Evolutionary conservation across 2,797 vertebrate species (phyloP).

Genomic region (Pseudochromis fuscus): DNA sequence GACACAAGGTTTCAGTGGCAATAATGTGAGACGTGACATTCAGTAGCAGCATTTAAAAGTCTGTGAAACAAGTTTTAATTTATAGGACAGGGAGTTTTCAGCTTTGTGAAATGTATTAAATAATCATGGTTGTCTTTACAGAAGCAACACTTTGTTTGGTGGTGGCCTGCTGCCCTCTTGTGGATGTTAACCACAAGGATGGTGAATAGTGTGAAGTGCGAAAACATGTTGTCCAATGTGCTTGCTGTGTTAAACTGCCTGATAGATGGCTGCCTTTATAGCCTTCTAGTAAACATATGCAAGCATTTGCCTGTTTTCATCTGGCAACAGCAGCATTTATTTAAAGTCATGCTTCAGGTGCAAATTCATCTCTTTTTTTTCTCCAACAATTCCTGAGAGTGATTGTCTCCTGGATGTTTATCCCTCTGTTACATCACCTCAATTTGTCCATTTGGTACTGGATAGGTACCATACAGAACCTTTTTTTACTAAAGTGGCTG

Average conservation of each 20-base stretch:
- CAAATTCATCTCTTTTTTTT: too few relatives aligned
- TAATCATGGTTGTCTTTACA: background rate
- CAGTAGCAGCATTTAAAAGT: background rate
- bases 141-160: background rate
- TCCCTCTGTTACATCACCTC: background rate
- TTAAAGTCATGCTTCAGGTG: too few relatives aligned
- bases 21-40: background rate
- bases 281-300: background rate
- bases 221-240: background rate
- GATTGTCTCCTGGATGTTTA: too few relatives aligned
- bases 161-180: conserved; percentile 40
- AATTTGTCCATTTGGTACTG: background rate
- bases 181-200: background rate
- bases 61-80: background rate
- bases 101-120: background rate
- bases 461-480: background rate
- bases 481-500: background rate
- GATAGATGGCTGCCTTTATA: background rate
- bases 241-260: background rate
- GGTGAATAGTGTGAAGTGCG: background rate
- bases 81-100: background rate
- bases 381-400: too few relatives aligned
- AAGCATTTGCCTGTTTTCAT: background rate
- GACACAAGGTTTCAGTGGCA: background rate
- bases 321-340: too few relatives aligned